These are phyloP conservation scores for Sturnira hondurensis DNA, from an alignment of 2,113 vertebrate genomes.

Conservation along the genomic window DNA sequence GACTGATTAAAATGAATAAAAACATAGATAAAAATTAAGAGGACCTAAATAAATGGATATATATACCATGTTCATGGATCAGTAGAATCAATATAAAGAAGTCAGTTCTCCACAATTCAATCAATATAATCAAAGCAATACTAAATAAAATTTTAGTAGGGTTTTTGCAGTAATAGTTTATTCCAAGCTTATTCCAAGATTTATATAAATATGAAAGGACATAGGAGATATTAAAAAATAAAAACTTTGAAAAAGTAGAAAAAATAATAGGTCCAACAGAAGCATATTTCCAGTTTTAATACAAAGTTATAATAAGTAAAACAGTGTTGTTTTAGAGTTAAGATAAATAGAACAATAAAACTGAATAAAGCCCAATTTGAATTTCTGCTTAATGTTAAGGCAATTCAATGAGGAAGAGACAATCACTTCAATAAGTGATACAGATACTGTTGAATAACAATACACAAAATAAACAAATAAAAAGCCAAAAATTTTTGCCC, in stretches of 20 bases:
- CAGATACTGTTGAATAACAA: background rate
- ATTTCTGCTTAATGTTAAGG: background rate
- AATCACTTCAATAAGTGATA: background rate
- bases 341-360: background rate
- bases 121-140: background rate
- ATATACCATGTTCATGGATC: background rate
- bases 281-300: background rate
- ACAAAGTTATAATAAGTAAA: background rate
- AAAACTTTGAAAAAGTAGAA: background rate
- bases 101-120: background rate
- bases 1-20: background rate
- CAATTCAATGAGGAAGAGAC: background rate
- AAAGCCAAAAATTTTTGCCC: background rate
- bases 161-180: background rate
- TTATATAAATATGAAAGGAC: background rate
- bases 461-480: background rate
- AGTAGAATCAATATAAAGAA: background rate
- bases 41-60: background rate
- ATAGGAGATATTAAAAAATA: background rate
- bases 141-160: background rate
- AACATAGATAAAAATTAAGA: background rate
- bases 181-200: background rate
- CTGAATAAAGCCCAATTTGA: background rate
- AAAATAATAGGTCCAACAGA: background rate
- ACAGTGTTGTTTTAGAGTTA: background rate